These are phyloP conservation scores for Marisa cornuarietis DNA, from an alignment of 1,140 invertebrate genomes.

Conservation along the genomic window DNA sequence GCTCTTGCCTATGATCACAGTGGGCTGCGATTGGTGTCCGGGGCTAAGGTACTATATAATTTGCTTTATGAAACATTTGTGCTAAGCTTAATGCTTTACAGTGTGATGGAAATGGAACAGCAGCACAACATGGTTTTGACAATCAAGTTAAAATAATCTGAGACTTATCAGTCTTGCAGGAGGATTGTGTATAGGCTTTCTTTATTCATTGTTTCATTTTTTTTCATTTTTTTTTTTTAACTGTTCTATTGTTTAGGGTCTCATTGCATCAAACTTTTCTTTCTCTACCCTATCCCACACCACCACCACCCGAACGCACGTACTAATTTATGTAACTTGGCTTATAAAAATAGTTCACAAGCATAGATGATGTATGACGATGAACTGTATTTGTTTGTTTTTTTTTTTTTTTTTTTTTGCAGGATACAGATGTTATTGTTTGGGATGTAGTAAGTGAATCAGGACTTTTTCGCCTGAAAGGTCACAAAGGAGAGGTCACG, in stretches of 20 bases:
- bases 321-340: no score
- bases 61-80: not conserved
- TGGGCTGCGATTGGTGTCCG: conserved; percentile 85
- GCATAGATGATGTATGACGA: not conserved
- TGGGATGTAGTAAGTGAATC: conserved; percentile 94
- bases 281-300: no score
- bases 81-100: no score
- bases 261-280: no score
- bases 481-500: conserved; percentile 93
- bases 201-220: not conserved
- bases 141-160: not conserved
- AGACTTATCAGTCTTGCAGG: no score
- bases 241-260: not conserved
- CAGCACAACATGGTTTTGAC: not conserved
- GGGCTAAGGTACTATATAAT: conserved; percentile 77
- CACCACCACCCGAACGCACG: no score
- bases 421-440: conserved; percentile 93
- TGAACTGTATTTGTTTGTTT: not conserved
- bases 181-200: not conserved
- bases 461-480: conserved; percentile 87
- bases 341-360: no score
- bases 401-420: conserved; percentile 15
- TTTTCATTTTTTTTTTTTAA: not conserved
- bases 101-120: no score
- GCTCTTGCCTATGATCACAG: conserved; percentile 81